Evolutionary conservation across 2,113 vertebrate genomes (phyloP).

Genomic region (Odocoileus hemionus): DNA sequence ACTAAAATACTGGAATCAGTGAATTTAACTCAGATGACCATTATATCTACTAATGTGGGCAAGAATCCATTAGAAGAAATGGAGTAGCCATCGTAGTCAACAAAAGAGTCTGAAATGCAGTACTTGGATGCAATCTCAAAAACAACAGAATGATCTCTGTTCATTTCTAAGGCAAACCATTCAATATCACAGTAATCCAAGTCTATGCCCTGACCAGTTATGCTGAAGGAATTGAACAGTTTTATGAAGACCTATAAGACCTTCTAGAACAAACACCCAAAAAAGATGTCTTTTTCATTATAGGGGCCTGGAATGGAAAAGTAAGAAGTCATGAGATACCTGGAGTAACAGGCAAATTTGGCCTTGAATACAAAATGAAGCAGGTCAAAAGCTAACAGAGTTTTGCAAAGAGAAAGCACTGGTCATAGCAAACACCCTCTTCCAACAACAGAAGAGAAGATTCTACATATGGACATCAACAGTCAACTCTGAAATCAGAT

Average conservation of each 20-base stretch:
- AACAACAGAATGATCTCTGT: background rate
- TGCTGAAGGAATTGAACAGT: background rate
- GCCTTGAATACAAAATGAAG: background rate
- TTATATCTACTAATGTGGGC: background rate
- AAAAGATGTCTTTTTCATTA: background rate
- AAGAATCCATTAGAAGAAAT: background rate
- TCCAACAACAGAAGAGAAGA: background rate
- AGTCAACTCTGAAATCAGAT: background rate
- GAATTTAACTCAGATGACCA: background rate
- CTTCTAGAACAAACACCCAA: background rate
- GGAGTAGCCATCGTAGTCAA: background rate
- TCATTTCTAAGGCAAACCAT: background rate
- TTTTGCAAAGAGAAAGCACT: background rate
- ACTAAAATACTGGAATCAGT: background rate
- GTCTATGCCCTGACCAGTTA: background rate
- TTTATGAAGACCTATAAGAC: background rate
- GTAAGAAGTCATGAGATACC: background rate
- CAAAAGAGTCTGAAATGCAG: background rate
- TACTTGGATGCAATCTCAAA: background rate
- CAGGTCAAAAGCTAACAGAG: background rate
- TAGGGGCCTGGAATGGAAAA: background rate
- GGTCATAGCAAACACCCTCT: background rate
- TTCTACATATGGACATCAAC: background rate
- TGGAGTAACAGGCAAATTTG: background rate
- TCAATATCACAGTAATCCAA: background rate